Evolutionary conservation across 2,797 vertebrate species (phyloP).

Genomic region (Dermochelys coriacea): DNA sequence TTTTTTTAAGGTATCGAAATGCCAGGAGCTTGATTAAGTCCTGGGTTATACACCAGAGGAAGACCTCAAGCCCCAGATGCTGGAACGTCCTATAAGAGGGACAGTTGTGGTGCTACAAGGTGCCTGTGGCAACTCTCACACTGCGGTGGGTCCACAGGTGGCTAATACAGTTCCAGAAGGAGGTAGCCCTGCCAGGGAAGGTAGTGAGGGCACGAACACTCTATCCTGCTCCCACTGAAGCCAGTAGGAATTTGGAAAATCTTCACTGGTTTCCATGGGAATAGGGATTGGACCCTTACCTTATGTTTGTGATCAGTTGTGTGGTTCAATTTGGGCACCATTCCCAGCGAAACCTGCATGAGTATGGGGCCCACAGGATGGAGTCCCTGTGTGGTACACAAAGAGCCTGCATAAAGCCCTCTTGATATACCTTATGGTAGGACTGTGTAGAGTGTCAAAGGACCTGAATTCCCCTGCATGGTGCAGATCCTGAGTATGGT

Average conservation of each 20-base stretch:
- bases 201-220: neutral
- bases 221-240: too few relatives aligned
- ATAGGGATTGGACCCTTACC: too few relatives aligned
- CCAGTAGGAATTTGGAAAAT: neutral
- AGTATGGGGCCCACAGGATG: neutral
- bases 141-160: neutral
- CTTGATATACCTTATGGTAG: neutral
- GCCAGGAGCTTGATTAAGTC: neutral
- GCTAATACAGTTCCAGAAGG: neutral
- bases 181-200: neutral
- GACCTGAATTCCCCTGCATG: neutral
- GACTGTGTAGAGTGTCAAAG: neutral
- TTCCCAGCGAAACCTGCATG: neutral
- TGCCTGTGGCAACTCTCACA: neutral
- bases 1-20: conserved; percentile 40
- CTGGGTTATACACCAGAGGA: neutral
- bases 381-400: neutral
- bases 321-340: fast-evolving
- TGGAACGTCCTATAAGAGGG: neutral
- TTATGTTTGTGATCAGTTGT: neutral
- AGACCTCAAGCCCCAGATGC: neutral
- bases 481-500: too few relatives aligned
- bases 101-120: neutral
- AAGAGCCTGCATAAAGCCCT: neutral
- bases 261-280: neutral